phyloP scores from a whole-genome alignment of 2,113 vertebrate species.

The Phylloscopus trochilus region DNA sequence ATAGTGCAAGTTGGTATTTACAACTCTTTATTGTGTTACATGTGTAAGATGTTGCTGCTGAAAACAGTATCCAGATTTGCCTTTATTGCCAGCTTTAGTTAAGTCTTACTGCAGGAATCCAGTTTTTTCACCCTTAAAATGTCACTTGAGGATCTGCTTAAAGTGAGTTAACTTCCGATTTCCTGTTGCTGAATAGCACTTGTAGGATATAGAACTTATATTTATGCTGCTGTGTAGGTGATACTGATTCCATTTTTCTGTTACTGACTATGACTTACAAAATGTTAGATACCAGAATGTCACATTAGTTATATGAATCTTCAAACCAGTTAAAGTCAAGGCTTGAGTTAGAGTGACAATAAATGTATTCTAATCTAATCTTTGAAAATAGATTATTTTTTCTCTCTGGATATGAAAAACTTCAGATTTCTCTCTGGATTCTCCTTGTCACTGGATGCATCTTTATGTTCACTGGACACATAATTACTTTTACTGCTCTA shows the following conservation, averaged over 20 bases:
- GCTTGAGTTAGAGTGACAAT: neutral
- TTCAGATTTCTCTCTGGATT: neutral
- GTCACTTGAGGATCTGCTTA: neutral
- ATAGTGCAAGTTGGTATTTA: neutral
- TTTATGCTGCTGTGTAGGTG: neutral
- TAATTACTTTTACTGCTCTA: neutral
- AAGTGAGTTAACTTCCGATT: neutral
- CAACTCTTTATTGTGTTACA: neutral
- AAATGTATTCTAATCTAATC: neutral
- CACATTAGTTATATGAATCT: neutral
- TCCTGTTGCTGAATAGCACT: neutral
- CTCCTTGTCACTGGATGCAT: neutral
- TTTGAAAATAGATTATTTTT: neutral
- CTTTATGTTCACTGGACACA: neutral
- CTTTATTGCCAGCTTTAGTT: neutral
- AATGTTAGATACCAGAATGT: neutral
- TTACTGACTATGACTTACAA: neutral
- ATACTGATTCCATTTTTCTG: neutral
- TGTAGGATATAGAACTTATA: neutral
- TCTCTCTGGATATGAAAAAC: neutral
- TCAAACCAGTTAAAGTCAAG: neutral
- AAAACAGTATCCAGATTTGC: neutral
- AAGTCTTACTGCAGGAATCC: neutral
- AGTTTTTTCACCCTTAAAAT: rapidly evolving
- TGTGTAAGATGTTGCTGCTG: rapidly evolving